These are phyloP conservation scores for Cheilosia pagana DNA, from an alignment of 2,888 invertebrate genomes.

Conservation along the genomic window DNA sequence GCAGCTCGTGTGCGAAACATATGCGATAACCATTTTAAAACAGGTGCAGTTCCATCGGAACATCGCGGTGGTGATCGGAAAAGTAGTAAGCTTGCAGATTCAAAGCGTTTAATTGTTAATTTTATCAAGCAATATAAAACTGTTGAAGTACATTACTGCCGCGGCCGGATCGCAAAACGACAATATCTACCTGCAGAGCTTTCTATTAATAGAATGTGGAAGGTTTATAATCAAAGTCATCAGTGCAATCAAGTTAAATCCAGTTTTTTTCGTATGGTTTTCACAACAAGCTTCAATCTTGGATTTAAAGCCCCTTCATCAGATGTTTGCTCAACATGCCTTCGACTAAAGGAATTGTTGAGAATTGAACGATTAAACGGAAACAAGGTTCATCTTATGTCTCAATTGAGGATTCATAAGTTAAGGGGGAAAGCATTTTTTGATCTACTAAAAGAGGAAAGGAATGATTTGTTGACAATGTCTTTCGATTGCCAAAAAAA, in stretches of 20 bases:
- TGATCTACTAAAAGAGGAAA: constrained; percentile 7
- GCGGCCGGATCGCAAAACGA: constrained; percentile 46
- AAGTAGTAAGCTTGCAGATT: constrained; percentile 26
- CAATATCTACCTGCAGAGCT: constrained; percentile 66
- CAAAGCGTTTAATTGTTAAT: constrained; percentile 48
- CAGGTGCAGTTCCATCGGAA: constrained; percentile 53
- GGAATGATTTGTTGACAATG: constrained; percentile 69
- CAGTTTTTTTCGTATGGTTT: constrained; percentile 68
- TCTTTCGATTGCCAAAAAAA: constrained; percentile 80
- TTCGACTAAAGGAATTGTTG: background rate
- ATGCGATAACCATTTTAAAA: constrained; percentile 38
- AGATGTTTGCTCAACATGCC: constrained; percentile 3
- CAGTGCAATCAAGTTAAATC: constrained; percentile 41
- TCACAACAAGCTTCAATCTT: constrained; percentile 73
- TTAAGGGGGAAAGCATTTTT: constrained; percentile 76
- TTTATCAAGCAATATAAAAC: constrained; percentile 74
- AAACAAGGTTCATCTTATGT: constrained; percentile 44
- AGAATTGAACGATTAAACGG: background rate
- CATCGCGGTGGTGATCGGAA: constrained; percentile 65
- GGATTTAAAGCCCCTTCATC: constrained; percentile 38
- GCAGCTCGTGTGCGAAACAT: constrained; percentile 49
- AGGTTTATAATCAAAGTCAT: constrained; percentile 32
- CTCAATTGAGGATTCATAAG: constrained; percentile 72
- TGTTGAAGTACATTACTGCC: constrained; percentile 76
- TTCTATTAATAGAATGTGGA: constrained; percentile 68